Conservation (phyloP, 37 sponge, comb jelly and placozoan genomes). For the Ephydatia muelleri region DNA sequence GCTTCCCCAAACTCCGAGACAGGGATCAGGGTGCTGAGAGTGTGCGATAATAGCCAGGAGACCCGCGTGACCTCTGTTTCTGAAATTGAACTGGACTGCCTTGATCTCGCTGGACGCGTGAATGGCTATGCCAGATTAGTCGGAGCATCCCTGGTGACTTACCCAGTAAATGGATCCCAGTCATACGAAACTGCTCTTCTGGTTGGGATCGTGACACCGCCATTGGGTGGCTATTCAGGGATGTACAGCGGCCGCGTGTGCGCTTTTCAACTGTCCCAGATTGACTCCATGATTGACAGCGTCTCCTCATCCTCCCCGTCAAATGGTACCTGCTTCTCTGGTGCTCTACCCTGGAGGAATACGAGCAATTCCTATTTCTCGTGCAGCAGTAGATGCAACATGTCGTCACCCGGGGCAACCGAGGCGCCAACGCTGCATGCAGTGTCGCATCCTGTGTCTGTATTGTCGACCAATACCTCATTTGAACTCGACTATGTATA, state of each 20-base stretch:
- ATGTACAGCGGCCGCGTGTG: not conserved
- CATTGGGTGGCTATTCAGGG: not conserved
- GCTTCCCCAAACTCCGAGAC: not conserved
- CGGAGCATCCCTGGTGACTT: not conserved
- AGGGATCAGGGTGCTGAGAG: not conserved
- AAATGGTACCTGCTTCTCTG: not conserved
- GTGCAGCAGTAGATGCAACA: not conserved
- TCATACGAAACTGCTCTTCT: not conserved
- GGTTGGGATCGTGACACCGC: not conserved
- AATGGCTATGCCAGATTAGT: not conserved
- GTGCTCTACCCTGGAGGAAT: not conserved
- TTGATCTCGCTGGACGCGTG: not conserved
- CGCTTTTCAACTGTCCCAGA: not conserved
- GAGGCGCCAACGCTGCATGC: not conserved
- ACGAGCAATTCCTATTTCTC: not conserved
- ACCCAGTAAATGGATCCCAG: not conserved
- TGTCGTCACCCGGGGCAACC: not conserved
- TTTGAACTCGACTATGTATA: not conserved
- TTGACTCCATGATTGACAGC: slow-evolving; percentile 14
- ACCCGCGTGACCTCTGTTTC: not conserved
- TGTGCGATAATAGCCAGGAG: not conserved
- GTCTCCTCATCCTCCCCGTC: not conserved
- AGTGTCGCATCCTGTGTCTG: not conserved
- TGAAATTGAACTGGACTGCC: slow-evolving; percentile 7
- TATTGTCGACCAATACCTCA: not conserved